A percentile compares a stretch with the other conserved stretches of the same genome.
These are phyloP conservation scores for Drosophila azteca DNA, from an alignment of 1,140 invertebrate genomes.

Conservation along the genomic window DNA sequence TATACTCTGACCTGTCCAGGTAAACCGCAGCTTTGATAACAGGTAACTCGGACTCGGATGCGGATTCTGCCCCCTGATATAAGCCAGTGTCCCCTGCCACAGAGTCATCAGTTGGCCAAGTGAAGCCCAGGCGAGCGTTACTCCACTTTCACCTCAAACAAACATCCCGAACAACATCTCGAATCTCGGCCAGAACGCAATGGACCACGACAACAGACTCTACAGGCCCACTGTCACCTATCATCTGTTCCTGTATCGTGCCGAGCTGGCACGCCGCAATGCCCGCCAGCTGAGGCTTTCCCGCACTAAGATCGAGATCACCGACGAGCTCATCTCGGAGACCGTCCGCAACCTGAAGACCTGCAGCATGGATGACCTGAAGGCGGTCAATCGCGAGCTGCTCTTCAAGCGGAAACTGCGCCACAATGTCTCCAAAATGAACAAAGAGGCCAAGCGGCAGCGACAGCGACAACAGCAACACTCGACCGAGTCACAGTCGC, in stretches of 20 bases:
- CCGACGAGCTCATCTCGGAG: conserved; percentile 71
- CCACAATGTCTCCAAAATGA: conserved; percentile 59
- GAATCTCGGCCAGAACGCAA: conserved; percentile 15
- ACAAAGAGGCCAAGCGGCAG: conserved; percentile 51
- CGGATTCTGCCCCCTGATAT: conserved; percentile 15
- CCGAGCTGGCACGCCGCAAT: conserved; percentile 64
- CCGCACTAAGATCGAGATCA: conserved; percentile 73
- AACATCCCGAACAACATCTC: too few relatives aligned
- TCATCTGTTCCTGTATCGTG: conserved; percentile 70
- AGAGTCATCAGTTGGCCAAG: conserved; percentile 44
- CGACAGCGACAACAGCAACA: neutral
- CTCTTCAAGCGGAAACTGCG: conserved; percentile 70
- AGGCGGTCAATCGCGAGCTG: conserved; percentile 70
- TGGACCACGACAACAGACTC: conserved; percentile 61
- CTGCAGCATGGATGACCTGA: conserved; percentile 74
- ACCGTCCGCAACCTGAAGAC: conserved; percentile 68
- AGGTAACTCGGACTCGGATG: conserved; percentile 21
- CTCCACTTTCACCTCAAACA: conserved; percentile 37
- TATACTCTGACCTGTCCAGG: too few relatives aligned
- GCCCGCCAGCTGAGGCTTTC: conserved; percentile 61
- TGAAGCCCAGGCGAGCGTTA: conserved; percentile 36
- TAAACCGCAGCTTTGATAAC: neutral
- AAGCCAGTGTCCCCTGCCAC: conserved; percentile 8
- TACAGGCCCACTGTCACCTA: conserved; percentile 67
- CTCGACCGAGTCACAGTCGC: too few relatives aligned